Conservation (phyloP, 2,113 vertebrate species). For the Proteles cristata region DNA sequence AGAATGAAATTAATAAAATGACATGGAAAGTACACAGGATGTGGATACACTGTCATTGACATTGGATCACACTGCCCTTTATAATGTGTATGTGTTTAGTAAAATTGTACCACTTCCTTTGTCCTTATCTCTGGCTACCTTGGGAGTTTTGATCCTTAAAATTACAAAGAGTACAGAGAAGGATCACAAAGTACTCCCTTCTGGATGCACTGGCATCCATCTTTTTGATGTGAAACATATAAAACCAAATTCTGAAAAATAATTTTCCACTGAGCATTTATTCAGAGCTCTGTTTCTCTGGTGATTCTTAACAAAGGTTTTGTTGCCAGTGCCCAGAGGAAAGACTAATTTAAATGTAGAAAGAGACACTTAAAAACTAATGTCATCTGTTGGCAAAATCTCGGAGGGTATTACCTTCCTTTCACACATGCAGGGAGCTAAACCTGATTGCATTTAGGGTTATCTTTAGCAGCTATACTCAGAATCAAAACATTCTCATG, state of each 20-base stretch:
- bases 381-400: constrained; percentile 82
- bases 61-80: constrained; percentile 74
- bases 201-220: constrained; percentile 58
- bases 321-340: constrained; percentile 78
- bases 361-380: constrained; percentile 83
- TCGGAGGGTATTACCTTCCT: constrained; percentile 81
- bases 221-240: constrained; percentile 78
- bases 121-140: constrained; percentile 70
- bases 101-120: constrained; percentile 59
- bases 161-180: constrained; percentile 69
- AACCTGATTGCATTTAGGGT: constrained; percentile 88
- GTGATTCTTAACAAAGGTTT: constrained; percentile 78
- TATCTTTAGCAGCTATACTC: constrained; percentile 84
- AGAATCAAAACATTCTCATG: constrained; percentile 85
- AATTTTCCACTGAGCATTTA: constrained; percentile 77
- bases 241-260: constrained; percentile 71
- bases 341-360: constrained; percentile 84
- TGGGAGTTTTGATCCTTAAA: constrained; percentile 78
- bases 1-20: constrained; percentile 36
- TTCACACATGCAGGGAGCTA: constrained; percentile 84
- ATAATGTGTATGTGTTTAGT: constrained; percentile 59
- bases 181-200: constrained; percentile 69
- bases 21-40: neutral
- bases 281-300: constrained; percentile 77
- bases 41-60: neutral